phyloP scores from a whole-genome alignment of 2,797 vertebrate genomes.

The Lacerta agilis region DNA sequence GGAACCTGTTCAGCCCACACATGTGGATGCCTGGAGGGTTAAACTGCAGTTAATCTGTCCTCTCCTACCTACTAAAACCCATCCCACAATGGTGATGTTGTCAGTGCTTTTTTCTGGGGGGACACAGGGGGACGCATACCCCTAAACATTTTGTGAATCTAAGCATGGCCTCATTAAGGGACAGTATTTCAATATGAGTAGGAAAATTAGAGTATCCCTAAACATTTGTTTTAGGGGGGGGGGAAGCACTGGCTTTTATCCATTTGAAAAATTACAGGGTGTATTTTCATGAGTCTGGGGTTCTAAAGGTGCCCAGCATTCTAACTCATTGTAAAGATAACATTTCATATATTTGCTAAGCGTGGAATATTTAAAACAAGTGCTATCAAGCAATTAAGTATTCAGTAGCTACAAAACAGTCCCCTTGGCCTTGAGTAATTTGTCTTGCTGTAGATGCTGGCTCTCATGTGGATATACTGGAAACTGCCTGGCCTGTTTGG shows the following conservation, averaged over 20 bases:
- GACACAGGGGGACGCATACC: too few relatives aligned
- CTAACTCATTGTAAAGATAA: background rate
- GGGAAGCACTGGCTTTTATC: too few relatives aligned
- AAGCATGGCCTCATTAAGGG: too few relatives aligned
- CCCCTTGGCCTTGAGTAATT: background rate
- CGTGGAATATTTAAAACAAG: slow-evolving; percentile 32
- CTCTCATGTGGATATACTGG: background rate
- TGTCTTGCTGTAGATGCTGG: background rate
- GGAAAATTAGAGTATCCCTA: too few relatives aligned
- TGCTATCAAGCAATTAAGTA: background rate
- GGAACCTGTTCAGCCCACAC: background rate
- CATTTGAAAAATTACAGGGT: too few relatives aligned
- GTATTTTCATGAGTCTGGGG: too few relatives aligned
- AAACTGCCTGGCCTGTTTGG: background rate
- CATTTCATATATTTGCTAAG: slow-evolving; percentile 26
- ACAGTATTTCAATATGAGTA: too few relatives aligned
- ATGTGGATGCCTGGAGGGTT: background rate
- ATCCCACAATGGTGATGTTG: too few relatives aligned
- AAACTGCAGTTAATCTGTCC: too few relatives aligned
- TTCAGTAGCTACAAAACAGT: background rate
- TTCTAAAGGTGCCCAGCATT: background rate
- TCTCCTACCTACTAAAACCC: too few relatives aligned
- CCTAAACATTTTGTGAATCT: too few relatives aligned
- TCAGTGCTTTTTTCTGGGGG: background rate
- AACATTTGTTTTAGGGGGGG: too few relatives aligned